A percentile compares a stretch with the other conserved stretches of the same genome.
These are phyloP conservation scores for Mamestra brassicae DNA, from an alignment of 2,888 invertebrate species.

Conservation along the genomic window DNA sequence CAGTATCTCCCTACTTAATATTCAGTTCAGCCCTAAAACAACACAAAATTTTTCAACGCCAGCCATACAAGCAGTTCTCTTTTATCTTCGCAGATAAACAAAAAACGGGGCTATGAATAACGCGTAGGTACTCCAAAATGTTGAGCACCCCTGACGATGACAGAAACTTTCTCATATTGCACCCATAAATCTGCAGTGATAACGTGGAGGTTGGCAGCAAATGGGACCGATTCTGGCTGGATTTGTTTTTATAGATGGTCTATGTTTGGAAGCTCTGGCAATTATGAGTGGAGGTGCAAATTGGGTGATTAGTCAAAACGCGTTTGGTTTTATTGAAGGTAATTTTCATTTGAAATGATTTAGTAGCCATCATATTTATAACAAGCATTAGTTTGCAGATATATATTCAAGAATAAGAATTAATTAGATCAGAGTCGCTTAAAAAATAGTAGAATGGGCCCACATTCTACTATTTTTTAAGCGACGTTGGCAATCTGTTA, in stretches of 20 bases:
- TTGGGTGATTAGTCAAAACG: constrained; percentile 15
- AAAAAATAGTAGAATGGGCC: too few species aligned
- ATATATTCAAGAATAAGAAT: too few species aligned
- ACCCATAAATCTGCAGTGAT: constrained; percentile 61
- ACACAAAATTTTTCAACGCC: constrained; percentile 42
- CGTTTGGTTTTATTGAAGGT: neutral
- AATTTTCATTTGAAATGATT: neutral
- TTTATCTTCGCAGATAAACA: constrained; percentile 58
- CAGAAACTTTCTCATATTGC: constrained; percentile 62
- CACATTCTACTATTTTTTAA: too few species aligned
- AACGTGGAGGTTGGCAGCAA: constrained; percentile 44
- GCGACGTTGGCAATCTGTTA: too few species aligned
- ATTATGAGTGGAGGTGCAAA: constrained; percentile 17
- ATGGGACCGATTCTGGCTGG: constrained; percentile 29
- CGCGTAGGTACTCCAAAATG: constrained; percentile 42
- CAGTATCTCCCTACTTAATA: constrained; percentile 21
- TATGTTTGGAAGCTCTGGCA: constrained; percentile 27
- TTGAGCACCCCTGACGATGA: constrained; percentile 56
- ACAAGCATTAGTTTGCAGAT: neutral
- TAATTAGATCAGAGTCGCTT: neutral
- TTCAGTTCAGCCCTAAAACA: constrained; percentile 32
- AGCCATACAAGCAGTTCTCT: constrained; percentile 21
- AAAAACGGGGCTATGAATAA: constrained; percentile 55
- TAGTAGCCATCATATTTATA: neutral
- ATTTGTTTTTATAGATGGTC: constrained; percentile 38